Evolutionary conservation across 2,797 vertebrate genomes (phyloP), one percentile per base, ranked within the genome.

Genomic region (Neosilurus hyrtlii): DNA sequence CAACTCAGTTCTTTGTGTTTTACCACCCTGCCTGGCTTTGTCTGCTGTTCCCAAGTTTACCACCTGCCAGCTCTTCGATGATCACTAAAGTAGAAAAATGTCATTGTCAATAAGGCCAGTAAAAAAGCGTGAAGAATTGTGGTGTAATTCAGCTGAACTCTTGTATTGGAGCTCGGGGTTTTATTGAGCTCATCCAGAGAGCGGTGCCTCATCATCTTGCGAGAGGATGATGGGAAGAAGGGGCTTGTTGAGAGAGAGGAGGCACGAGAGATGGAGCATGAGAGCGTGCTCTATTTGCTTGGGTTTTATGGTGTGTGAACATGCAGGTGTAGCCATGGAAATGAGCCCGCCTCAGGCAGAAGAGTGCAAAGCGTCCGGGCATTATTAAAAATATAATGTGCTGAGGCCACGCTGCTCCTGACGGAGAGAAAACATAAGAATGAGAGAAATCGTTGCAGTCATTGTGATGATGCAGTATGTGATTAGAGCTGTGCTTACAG

Each of bases 311-410:
- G 72, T 54, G 61, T 54, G 79, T 52, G 67, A 82, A 77, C 62
- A 76, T 79, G 78, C 71, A 73, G 84, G 82, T 85, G 83, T 86
- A 82, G 79, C 77, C 51, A 8, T 56, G 71, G 84, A 82, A 66
- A 80, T 63, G 15, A 67, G 76, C 54, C 63, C 71, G 73, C 30
- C 26, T 81, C 80, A 65, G 52, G 77, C 66, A 62, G 79, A 77
- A 52, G 72, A 43, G 81, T 57, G 63, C 18, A 56, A 79, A 67
- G 68, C 26, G 74, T 72, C 59, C 37, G 52, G 57, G 81, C 57
- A 72, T 86, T 85, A 85, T 88, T 84, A 86, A 82, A 88, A 84
- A 82, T 84, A 80, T 88, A 84, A 86, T 86, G 70, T 78, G 24
- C 52, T 51, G 85, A 84, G 73, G 70, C 76, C 52, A 52, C n/a